Percentiles rank a stretch among this genome's conserved stretches.
phyloP scores from a whole-genome alignment of 2,888 invertebrate species.

The Bellardia pandia region DNA sequence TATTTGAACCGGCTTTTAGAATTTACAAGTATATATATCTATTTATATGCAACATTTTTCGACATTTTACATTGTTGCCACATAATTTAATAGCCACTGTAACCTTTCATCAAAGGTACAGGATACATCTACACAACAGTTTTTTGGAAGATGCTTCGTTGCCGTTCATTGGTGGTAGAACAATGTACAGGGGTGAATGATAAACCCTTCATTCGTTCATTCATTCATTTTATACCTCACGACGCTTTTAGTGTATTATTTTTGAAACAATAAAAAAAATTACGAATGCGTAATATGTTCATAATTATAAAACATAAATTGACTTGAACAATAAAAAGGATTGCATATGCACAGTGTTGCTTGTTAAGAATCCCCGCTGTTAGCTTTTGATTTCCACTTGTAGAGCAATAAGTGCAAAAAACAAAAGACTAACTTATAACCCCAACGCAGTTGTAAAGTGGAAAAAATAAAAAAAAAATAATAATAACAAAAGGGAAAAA shows the following conservation, averaged over 20 bases:
- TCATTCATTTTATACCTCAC: slow-evolving; percentile 36
- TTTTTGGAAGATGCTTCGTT: neutral
- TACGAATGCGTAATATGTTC: slow-evolving; percentile 66
- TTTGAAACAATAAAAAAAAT: slow-evolving; percentile 66
- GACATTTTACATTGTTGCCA: too few species aligned
- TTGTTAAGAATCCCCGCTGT: slow-evolving; percentile 58
- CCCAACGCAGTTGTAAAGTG: slow-evolving; percentile 53
- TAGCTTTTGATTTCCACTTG: slow-evolving; percentile 69
- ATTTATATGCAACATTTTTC: too few species aligned
- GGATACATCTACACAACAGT: neutral
- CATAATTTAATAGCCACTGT: slow-evolving; percentile 28
- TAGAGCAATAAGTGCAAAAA: slow-evolving; percentile 67
- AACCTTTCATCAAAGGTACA: slow-evolving; percentile 1
- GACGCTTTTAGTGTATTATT: slow-evolving; percentile 39
- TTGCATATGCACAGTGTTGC: slow-evolving; percentile 55
- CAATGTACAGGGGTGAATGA: slow-evolving; percentile 39
- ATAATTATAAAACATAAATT: slow-evolving; percentile 69
- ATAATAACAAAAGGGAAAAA: slow-evolving; percentile 32
- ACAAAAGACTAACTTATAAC: slow-evolving; percentile 70
- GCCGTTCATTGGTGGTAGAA: slow-evolving; percentile 51
- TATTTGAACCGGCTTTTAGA: too few species aligned
- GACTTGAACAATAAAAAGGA: slow-evolving; percentile 67
- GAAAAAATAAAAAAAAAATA: neutral
- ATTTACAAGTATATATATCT: too few species aligned
- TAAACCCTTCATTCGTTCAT: neutral